Conservation (phyloP, 2,888 invertebrate species). For the Halocaridina rubra region DNA sequence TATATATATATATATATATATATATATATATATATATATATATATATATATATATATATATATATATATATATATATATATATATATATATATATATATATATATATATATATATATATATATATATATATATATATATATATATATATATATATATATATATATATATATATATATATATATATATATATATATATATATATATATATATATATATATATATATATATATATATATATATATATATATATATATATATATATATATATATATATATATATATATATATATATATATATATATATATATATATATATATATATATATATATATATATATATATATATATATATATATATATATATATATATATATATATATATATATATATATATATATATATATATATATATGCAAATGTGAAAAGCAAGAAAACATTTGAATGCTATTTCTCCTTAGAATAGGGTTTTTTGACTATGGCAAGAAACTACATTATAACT, state of each 20-base stretch:
- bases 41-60: too few species aligned
- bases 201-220: not conserved
- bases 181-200: not conserved
- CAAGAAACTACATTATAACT: too few species aligned
- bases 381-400: constrained; percentile 14
- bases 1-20: too few species aligned
- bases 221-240: not conserved
- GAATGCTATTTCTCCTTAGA: too few species aligned
- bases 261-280: not conserved
- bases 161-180: too few species aligned
- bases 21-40: too few species aligned
- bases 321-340: not conserved
- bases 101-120: too few species aligned
- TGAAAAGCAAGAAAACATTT: not conserved
- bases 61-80: too few species aligned
- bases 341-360: constrained; percentile 6
- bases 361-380: constrained; percentile 14
- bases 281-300: not conserved
- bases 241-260: not conserved
- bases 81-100: too few species aligned
- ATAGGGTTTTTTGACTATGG: too few species aligned
- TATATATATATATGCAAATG: not conserved
- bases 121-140: too few species aligned
- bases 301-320: not conserved
- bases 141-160: too few species aligned